These are phyloP conservation scores for Lochmaea crataegi DNA, from an alignment of 2,888 invertebrate species.

Conservation along the genomic window DNA sequence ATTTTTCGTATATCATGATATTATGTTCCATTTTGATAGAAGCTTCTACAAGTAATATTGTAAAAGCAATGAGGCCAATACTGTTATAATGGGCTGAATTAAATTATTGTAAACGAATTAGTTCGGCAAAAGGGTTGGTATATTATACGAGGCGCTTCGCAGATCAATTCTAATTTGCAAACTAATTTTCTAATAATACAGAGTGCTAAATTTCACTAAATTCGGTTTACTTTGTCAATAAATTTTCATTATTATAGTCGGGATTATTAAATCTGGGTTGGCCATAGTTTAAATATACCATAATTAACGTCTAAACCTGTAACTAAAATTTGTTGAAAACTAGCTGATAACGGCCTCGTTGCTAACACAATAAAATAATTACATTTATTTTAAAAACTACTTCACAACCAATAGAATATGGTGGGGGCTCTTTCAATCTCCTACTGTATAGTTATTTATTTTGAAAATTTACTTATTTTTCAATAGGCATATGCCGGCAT, in stretches of 20 bases:
- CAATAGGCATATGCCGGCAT: no score
- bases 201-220: slow-evolving; percentile 21
- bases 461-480: no score
- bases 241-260: slow-evolving; percentile 32
- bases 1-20: no score
- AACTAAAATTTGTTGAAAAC: no score
- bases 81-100: slow-evolving; percentile 29
- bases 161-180: slow-evolving; percentile 39
- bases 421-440: no score
- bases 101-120: slow-evolving; percentile 42
- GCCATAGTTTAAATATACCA: slow-evolving; percentile 13
- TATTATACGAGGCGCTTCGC: slow-evolving; percentile 27
- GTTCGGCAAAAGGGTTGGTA: slow-evolving; percentile 38
- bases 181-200: slow-evolving; percentile 38
- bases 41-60: background rate
- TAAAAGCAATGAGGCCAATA: background rate
- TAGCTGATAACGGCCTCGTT: no score
- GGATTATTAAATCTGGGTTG: slow-evolving; percentile 20
- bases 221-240: slow-evolving; percentile 39
- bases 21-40: background rate
- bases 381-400: no score
- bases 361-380: no score
- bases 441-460: no score
- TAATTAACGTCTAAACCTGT: background rate
- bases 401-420: no score